Conservation (phyloP, 2,888 invertebrate genomes). For the Cheilosia vernalis region DNA sequence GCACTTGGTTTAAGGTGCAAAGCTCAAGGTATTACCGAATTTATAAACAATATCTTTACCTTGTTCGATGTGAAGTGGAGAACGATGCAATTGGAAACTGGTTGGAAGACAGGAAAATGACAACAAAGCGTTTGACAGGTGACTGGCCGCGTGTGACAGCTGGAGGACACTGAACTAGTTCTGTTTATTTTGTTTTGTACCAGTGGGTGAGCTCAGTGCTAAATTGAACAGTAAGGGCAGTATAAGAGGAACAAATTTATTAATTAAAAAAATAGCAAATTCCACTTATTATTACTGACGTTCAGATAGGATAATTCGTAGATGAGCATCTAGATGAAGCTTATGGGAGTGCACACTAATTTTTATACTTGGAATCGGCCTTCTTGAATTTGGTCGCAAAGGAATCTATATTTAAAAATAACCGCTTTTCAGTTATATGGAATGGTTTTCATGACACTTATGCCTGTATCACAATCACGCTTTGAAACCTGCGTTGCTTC, state of each 20-base stretch:
- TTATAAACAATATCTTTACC: slow-evolving; percentile 15
- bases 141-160: slow-evolving; percentile 42
- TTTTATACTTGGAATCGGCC: too few species aligned
- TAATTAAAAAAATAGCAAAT: too few species aligned
- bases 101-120: slow-evolving; percentile 32
- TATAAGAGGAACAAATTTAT: background rate
- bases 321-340: too few species aligned
- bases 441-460: too few species aligned
- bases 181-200: slow-evolving; percentile 1
- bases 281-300: too few species aligned
- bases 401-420: too few species aligned
- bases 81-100: slow-evolving; percentile 22
- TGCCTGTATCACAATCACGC: too few species aligned
- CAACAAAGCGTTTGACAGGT: slow-evolving; percentile 62
- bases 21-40: background rate
- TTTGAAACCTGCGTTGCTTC: too few species aligned
- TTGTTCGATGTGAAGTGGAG: background rate
- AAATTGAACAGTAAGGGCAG: background rate
- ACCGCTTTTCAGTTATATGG: too few species aligned
- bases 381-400: too few species aligned
- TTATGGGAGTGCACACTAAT: too few species aligned
- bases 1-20: background rate
- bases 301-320: too few species aligned
- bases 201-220: slow-evolving; percentile 29
- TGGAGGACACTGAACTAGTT: slow-evolving; percentile 29